Evolutionary conservation across 2,888 invertebrate species (phyloP).

Genomic region (Theodoxus fluviatilis): DNA sequence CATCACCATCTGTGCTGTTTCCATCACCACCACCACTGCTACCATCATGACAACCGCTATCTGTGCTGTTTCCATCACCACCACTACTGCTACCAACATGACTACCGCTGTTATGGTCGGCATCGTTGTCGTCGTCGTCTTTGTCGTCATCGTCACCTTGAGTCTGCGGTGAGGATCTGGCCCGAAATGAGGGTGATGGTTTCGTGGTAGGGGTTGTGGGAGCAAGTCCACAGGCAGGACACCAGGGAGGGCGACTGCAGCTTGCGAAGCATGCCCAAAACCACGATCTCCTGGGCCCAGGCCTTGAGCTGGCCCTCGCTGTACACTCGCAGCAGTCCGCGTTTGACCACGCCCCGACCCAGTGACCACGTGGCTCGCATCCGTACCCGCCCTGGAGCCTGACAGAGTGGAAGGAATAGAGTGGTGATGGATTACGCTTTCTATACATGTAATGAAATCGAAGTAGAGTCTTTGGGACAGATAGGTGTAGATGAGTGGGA

Average conservation of each 20-base stretch:
- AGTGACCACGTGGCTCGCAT: conserved; percentile 51
- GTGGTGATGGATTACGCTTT: neutral
- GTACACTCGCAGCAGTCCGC: conserved; percentile 56
- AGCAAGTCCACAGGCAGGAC: conserved; percentile 58
- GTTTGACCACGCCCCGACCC: conserved; percentile 40
- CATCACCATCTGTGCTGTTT: too few relatives aligned
- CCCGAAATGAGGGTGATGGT: conserved; percentile 57
- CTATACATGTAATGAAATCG: neutral
- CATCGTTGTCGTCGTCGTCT: too few relatives aligned
- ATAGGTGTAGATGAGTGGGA: too few relatives aligned
- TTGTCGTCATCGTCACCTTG: too few relatives aligned
- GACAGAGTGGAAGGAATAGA: conserved; percentile 13
- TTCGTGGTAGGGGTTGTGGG: conserved; percentile 55
- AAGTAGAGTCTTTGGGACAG: too few relatives aligned
- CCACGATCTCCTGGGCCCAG: conserved; percentile 60
- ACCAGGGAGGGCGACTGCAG: conserved; percentile 50
- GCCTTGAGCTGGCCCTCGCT: conserved; percentile 47
- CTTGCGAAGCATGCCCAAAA: conserved; percentile 53
- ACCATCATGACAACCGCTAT: too few relatives aligned
- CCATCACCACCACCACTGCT: too few relatives aligned
- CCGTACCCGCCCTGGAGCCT: conserved; percentile 52
- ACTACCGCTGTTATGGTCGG: too few relatives aligned
- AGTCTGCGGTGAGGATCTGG: conserved; percentile 52
- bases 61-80: too few relatives aligned
- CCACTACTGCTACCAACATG: too few relatives aligned